phyloP scores from a whole-genome alignment of 2,888 invertebrate species.

The Cinara cedri region DNA sequence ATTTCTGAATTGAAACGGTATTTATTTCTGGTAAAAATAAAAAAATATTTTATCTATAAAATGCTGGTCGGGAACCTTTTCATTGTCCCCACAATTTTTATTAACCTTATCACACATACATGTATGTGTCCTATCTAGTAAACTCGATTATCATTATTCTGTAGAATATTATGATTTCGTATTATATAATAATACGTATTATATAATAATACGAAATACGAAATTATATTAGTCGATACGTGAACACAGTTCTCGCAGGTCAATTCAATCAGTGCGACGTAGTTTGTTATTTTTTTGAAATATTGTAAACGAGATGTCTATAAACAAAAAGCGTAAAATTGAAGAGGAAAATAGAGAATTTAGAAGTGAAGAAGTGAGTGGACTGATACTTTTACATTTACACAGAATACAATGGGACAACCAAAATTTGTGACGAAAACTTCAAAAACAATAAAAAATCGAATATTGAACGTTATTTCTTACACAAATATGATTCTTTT shows the following conservation, averaged over 20 bases:
- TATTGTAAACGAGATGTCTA: conserved; percentile 13
- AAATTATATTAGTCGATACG: conserved; percentile 29
- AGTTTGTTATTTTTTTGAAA: conserved; percentile 28
- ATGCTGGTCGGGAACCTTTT: not conserved
- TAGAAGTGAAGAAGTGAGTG: conserved; percentile 19
- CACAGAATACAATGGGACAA: conserved; percentile 14
- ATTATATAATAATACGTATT: too few relatives aligned
- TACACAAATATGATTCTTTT: conserved; percentile 29
- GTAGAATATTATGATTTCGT: too few relatives aligned
- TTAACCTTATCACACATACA: not conserved
- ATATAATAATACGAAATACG: too few relatives aligned
- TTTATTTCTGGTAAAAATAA: not conserved
- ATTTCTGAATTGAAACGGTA: not conserved
- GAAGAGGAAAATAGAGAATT: conserved; percentile 24
- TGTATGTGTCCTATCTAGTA: not conserved
- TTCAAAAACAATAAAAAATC: conserved; percentile 40
- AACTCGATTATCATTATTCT: conserved; percentile 31
- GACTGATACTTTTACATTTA: conserved; percentile 10
- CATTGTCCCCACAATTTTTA: not conserved
- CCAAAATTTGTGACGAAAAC: conserved; percentile 42
- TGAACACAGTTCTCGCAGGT: conserved; percentile 26
- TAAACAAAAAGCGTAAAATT: conserved; percentile 17
- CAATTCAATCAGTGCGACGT: conserved; percentile 27
- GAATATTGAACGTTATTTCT: conserved; percentile 39
- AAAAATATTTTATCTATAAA: not conserved